A percentile compares a stretch with the other conserved stretches of the same genome.
phyloP scores from a whole-genome alignment of 2,113 vertebrate species.

The Aldabrachelys gigantea region DNA sequence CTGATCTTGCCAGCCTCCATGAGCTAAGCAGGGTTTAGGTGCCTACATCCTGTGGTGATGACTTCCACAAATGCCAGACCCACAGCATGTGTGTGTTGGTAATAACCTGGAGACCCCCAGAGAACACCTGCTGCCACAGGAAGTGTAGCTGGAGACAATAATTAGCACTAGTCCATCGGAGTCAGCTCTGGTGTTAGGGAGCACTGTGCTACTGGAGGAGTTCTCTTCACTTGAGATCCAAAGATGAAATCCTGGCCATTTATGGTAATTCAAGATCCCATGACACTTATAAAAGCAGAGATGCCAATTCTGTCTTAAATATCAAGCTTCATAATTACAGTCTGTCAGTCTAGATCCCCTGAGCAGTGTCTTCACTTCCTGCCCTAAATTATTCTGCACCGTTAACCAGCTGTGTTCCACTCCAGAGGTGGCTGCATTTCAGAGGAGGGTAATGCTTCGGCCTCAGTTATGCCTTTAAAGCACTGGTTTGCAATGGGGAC shows the following conservation, averaged over 20 bases:
- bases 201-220: not conserved
- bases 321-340: not conserved
- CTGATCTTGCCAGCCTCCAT: fast-evolving
- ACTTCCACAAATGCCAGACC: not conserved
- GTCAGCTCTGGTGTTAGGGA: not conserved
- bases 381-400: not conserved
- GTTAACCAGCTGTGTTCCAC: not conserved
- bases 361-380: not conserved
- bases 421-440: not conserved
- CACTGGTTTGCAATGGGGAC: not conserved
- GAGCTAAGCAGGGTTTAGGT: not conserved
- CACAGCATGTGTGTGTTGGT: not conserved
- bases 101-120: not conserved
- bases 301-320: not conserved
- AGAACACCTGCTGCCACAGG: not conserved
- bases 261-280: not conserved
- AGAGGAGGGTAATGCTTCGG: fast-evolving
- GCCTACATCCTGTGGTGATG: not conserved
- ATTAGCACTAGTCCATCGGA: not conserved
- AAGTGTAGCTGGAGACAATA: not conserved
- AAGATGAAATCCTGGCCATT: not conserved
- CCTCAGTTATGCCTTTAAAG: not conserved
- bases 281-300: too few species aligned
- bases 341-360: fast-evolving
- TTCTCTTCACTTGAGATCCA: fast-evolving